These are phyloP conservation scores for Triplophysa siluroides DNA, from an alignment of 2,113 vertebrate species.

Conservation along the genomic window DNA sequence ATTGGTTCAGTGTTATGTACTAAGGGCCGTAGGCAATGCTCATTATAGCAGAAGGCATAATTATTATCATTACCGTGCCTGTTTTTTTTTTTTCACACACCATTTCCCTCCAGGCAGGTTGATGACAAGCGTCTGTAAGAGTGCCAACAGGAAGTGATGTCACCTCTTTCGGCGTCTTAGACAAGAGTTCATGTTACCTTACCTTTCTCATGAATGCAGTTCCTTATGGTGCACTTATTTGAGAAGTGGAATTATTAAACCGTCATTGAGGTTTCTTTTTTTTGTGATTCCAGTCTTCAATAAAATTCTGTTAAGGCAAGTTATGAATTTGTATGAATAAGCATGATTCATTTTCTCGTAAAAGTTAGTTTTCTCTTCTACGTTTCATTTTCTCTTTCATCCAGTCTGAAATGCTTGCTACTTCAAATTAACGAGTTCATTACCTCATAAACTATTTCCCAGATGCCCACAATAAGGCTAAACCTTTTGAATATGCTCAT, in stretches of 20 bases:
- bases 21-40: conserved; percentile 62
- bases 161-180: conserved; percentile 52
- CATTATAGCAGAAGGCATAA: conserved; percentile 68
- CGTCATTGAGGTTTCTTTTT: neutral
- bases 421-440: too few relatives aligned
- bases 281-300: neutral
- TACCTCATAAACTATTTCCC: too few relatives aligned
- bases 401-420: too few relatives aligned
- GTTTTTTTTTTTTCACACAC: conserved; percentile 27
- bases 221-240: conserved; percentile 5
- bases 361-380: too few relatives aligned
- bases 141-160: conserved; percentile 66
- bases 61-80: conserved; percentile 70
- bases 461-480: neutral
- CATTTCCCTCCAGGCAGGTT: conserved; percentile 56
- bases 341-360: too few relatives aligned
- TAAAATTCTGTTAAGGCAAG: neutral
- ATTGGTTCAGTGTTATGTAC: conserved; percentile 65
- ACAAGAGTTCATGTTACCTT: conserved; percentile 57
- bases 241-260: neutral
- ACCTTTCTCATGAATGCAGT: conserved; percentile 43
- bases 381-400: too few relatives aligned
- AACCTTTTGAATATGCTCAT: neutral
- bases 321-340: too few relatives aligned
- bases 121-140: conserved; percentile 59